Evolutionary conservation across 1,140 invertebrate genomes (phyloP).

Genomic region (Cyclargus thomasi): DNA sequence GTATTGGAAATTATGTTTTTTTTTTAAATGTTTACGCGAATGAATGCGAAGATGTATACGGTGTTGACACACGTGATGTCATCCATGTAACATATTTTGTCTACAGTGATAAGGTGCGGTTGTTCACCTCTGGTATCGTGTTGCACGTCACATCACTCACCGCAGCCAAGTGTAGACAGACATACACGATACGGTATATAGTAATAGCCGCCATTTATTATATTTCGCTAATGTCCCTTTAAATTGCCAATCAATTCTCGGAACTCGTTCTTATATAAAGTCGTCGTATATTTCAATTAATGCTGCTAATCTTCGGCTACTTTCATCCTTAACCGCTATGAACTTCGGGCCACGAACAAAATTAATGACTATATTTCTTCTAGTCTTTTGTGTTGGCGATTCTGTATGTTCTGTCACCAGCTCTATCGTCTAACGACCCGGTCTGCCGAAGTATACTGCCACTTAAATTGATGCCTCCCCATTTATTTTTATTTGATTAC

Average conservation of each 20-base stretch:
- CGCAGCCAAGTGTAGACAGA: slow-evolving; percentile 6
- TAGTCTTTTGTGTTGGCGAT: background rate
- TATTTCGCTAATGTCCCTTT: background rate
- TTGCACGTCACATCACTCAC: slow-evolving; percentile 22
- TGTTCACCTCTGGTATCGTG: slow-evolving; percentile 44
- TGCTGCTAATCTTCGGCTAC: background rate
- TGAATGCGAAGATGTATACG: too few relatives aligned
- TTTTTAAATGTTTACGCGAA: background rate
- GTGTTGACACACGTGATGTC: slow-evolving; percentile 7
- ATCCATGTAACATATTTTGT: slow-evolving; percentile 32
- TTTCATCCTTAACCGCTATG: background rate
- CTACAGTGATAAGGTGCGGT: slow-evolving; percentile 53
- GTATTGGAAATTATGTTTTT: background rate
- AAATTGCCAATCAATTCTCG: background rate
- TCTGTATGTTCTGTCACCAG: background rate
- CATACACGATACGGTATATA: slow-evolving; percentile 19
- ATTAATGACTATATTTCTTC: background rate
- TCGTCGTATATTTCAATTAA: background rate
- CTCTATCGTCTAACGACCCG: background rate
- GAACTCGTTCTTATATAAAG: background rate
- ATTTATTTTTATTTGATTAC: background rate
- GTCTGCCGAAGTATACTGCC: background rate
- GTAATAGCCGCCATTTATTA: background rate
- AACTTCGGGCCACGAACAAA: background rate
- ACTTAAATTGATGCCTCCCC: background rate